These are phyloP conservation scores for Caenorhabditis auriculariae DNA, from an alignment of 2,888 invertebrate genomes.

Conservation along the genomic window DNA sequence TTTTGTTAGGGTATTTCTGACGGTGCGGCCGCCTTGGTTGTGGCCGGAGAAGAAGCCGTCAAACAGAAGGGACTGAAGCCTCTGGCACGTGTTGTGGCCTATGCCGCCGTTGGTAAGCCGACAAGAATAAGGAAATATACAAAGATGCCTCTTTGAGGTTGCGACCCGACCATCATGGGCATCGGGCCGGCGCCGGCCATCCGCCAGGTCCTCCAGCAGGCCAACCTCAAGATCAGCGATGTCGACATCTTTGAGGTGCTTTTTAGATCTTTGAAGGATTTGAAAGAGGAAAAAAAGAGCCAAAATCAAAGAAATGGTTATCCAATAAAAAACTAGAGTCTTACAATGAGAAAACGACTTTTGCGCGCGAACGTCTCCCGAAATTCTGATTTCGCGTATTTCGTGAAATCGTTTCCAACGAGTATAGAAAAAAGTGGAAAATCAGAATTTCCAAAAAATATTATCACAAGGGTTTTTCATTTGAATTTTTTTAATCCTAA, in stretches of 20 bases:
- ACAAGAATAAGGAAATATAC: not conserved
- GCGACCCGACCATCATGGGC: slow-evolving; percentile 94
- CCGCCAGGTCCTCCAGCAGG: slow-evolving; percentile 77
- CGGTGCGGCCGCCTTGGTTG: slow-evolving; percentile 88
- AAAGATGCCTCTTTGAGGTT: slow-evolving; percentile 73
- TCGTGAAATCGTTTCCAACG: no score
- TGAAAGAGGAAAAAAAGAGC: no score
- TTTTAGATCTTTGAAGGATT: no score
- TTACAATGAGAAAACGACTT: no score
- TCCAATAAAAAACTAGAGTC: no score
- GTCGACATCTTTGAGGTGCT: slow-evolving; percentile 77
- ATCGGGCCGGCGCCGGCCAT: slow-evolving; percentile 86
- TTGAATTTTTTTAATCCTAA: no score
- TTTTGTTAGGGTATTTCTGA: slow-evolving; percentile 80
- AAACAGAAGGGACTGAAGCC: slow-evolving; percentile 81
- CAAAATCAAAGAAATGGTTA: no score
- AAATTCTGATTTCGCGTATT: no score
- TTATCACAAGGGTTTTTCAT: no score
- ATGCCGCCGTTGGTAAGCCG: slow-evolving; percentile 74
- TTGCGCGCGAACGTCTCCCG: no score
- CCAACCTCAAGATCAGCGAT: slow-evolving; percentile 80
- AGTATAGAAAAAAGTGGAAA: no score
- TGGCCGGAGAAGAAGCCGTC: slow-evolving; percentile 87
- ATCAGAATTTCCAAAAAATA: no score
- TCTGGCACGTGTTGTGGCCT: slow-evolving; percentile 84